Evolutionary conservation across 2,888 invertebrate species (phyloP).

Genomic region (Helicoverpa assulta): DNA sequence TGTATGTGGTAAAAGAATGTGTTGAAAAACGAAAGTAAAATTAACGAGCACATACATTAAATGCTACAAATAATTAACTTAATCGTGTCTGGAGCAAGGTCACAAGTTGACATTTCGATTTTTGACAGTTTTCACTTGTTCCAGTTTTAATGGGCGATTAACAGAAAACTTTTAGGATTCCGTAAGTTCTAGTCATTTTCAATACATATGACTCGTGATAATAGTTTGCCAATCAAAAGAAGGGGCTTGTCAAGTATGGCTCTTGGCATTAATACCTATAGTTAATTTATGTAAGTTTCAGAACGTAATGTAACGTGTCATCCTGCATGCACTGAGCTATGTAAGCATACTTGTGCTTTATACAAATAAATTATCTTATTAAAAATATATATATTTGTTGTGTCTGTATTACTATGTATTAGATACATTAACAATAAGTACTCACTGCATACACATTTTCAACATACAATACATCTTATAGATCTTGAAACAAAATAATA

Average conservation of each 20-base stretch:
- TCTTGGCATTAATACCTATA: no score
- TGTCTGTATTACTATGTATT: no score
- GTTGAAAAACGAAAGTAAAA: constrained; percentile 69
- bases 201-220: neutral
- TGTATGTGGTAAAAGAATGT: constrained; percentile 60
- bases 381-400: no score
- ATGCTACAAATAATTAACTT: constrained; percentile 81
- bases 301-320: no score
- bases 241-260: no score
- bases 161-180: constrained; percentile 63
- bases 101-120: constrained; percentile 80
- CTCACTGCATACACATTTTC: neutral
- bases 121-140: constrained; percentile 79
- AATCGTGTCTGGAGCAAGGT: constrained; percentile 82
- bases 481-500: constrained; percentile 38
- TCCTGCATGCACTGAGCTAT: no score
- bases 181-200: neutral
- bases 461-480: constrained; percentile 25
- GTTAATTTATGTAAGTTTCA: no score
- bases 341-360: no score
- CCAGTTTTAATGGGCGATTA: constrained; percentile 76
- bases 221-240: no score
- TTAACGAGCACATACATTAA: constrained; percentile 66
- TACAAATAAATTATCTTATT: no score
- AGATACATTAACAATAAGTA: neutral